phyloP scores from a whole-genome alignment of 2,113 vertebrate genomes.

The Calypte anna region DNA sequence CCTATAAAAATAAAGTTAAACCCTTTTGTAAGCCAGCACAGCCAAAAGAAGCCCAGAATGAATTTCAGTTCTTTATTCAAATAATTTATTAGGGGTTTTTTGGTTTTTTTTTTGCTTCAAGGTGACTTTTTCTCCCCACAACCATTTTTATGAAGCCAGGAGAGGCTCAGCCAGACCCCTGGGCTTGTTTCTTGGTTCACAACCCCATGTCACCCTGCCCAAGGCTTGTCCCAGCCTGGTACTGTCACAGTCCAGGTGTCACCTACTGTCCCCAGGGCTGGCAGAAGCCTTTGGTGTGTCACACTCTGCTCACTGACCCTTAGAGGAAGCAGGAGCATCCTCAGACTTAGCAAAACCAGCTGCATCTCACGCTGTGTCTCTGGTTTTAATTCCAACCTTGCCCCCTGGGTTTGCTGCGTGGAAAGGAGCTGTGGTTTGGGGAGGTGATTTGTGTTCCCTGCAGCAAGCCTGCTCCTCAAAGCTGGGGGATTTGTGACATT shows the following conservation, averaged over 20 bases:
- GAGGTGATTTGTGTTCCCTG: background rate
- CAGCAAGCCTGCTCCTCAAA: background rate
- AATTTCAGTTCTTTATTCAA: background rate
- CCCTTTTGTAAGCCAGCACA: fast-evolving
- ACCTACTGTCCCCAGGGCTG: background rate
- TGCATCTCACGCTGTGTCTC: background rate
- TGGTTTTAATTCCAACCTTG: background rate
- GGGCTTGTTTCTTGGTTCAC: background rate
- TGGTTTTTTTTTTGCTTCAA: background rate
- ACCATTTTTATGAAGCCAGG: background rate
- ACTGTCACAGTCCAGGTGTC: background rate
- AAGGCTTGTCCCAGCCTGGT: background rate
- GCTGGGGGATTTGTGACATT: background rate
- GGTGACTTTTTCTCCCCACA: background rate
- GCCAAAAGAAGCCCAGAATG: background rate
- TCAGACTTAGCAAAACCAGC: background rate
- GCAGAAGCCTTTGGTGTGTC: background rate
- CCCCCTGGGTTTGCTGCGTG: fast-evolving
- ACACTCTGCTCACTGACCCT: fast-evolving
- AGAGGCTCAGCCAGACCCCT: background rate
- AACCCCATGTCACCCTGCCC: background rate
- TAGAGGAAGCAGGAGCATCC: background rate
- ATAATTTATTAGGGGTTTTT: no score
- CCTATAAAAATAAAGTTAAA: background rate
- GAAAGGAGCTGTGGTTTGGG: background rate